Evolutionary conservation across 1,140 invertebrate genomes (phyloP).

Genomic region (Calliphora vicina): DNA sequence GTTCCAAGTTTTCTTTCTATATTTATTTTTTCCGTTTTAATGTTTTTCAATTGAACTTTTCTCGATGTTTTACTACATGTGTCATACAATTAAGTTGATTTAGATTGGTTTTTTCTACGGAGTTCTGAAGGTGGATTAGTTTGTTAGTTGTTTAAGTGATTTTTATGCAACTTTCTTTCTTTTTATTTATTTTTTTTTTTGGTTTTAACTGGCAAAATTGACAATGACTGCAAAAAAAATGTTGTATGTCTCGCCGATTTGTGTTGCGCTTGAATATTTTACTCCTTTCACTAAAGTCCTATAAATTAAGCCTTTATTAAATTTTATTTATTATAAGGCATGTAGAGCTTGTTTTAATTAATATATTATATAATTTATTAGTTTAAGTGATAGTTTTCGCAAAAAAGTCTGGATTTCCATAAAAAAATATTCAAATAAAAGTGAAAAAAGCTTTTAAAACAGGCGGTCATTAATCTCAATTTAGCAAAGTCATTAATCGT

Average conservation of each 20-base stretch:
- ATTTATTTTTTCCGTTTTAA: not conserved
- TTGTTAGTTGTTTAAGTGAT: not conserved
- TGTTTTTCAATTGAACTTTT: constrained; percentile 6
- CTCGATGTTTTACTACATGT: not conserved
- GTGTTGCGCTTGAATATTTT: not conserved
- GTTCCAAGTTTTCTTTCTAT: not conserved
- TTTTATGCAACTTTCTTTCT: not conserved
- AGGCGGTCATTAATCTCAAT: too few species aligned
- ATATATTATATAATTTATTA: too few species aligned
- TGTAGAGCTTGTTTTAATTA: too few species aligned
- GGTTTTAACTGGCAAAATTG: not conserved
- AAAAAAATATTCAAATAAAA: too few species aligned
- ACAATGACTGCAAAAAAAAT: not conserved
- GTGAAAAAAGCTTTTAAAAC: too few species aligned
- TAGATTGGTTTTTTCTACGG: not conserved
- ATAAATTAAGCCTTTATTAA: too few species aligned
- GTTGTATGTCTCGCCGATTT: not conserved
- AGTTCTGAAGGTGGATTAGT: not conserved
- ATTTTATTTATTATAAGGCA: too few species aligned
- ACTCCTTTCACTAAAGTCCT: too few species aligned
- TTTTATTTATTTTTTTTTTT: not conserved
- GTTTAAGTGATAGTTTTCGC: too few species aligned
- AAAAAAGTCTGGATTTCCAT: too few species aligned
- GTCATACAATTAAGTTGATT: constrained; percentile 7
- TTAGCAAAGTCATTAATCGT: too few species aligned